A percentile compares a stretch with the other conserved stretches of the same genome.
Conservation (phyloP, 2,888 invertebrate genomes). For the Cybosia mesomella region DNA sequence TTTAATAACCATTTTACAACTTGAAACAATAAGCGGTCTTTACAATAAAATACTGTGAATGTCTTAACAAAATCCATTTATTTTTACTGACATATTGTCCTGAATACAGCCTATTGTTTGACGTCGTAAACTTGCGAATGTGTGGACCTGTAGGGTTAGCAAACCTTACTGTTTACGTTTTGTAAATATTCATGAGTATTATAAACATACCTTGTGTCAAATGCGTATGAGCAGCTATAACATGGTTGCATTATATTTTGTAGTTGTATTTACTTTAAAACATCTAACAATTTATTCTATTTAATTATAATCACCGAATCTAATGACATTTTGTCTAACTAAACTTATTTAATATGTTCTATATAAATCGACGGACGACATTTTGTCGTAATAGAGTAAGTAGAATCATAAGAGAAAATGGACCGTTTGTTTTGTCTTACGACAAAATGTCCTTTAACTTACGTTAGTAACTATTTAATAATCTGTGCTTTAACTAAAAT, state of each 20-base stretch:
- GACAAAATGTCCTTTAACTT: background rate
- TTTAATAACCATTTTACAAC: conserved; percentile 50
- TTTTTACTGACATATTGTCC: conserved; percentile 75
- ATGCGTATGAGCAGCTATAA: background rate
- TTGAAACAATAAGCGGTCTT: conserved; percentile 51
- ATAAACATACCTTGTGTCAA: conserved; percentile 43
- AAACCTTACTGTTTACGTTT: conserved; percentile 35
- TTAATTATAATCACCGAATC: background rate
- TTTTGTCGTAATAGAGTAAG: no score
- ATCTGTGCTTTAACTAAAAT: no score
- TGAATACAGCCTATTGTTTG: conserved; percentile 73
- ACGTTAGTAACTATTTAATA: no score
- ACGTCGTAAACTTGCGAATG: conserved; percentile 60
- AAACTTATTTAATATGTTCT: background rate
- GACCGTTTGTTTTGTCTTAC: no score
- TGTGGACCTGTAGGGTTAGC: conserved; percentile 61
- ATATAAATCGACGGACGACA: background rate
- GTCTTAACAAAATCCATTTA: conserved; percentile 65
- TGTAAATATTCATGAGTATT: conserved; percentile 46
- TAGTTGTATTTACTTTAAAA: no score
- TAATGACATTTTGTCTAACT: background rate
- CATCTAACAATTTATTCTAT: no score
- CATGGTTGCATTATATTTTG: background rate
- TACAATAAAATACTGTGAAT: conserved; percentile 54
- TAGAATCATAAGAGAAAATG: no score